Conservation (phyloP, 2,888 invertebrate species). For the Chironomus tentans region DNA sequence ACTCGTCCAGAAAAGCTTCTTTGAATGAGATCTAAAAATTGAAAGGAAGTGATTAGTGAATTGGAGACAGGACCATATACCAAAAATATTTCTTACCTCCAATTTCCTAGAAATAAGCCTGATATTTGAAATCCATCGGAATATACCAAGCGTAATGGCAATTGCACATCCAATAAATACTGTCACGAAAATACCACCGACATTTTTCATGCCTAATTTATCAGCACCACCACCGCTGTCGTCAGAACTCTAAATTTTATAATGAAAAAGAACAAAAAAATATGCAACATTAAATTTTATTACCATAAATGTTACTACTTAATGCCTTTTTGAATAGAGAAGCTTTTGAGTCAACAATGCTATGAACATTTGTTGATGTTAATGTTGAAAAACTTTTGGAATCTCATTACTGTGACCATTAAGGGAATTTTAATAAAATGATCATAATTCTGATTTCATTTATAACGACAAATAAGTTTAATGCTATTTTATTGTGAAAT, state of each 20-base stretch:
- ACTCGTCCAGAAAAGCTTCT: slow-evolving; percentile 58
- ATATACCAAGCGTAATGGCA: slow-evolving; percentile 6
- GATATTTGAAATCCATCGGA: slow-evolving; percentile 4
- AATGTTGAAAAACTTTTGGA: too few relatives aligned
- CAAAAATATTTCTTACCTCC: background rate
- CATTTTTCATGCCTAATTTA: slow-evolving; percentile 9
- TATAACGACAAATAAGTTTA: too few relatives aligned
- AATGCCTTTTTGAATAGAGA: background rate
- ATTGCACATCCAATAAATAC: background rate
- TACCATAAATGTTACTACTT: background rate
- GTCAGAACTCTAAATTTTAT: background rate
- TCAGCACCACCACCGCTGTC: background rate
- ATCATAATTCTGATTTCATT: too few relatives aligned
- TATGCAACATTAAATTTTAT: background rate
- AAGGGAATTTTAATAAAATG: too few relatives aligned
- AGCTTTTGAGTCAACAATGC: background rate
- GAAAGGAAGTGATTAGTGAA: too few relatives aligned
- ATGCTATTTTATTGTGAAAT: too few relatives aligned
- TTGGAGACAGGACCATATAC: too few relatives aligned
- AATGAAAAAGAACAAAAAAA: background rate
- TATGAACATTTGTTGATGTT: too few relatives aligned
- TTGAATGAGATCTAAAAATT: slow-evolving; percentile 50
- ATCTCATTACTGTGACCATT: too few relatives aligned
- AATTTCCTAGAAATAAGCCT: background rate
- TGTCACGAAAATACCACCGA: slow-evolving; percentile 17